Evolutionary conservation across 2,888 invertebrate genomes (phyloP), one percentile per base, ranked within the genome.

Genomic region (Machimus atricapillus): DNA sequence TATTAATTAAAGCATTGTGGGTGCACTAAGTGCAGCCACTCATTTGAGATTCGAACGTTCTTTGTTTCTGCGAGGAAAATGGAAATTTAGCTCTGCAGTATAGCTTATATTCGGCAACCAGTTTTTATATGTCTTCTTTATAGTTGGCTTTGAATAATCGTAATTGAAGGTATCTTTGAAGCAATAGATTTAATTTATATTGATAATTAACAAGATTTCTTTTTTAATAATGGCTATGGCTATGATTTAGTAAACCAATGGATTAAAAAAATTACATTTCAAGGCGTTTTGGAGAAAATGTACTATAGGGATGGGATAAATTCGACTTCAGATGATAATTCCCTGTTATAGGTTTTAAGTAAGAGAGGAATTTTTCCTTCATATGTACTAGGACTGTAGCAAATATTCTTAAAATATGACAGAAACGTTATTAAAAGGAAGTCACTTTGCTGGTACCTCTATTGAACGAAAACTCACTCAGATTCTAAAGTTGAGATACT

Each of bases 1-100:
- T 58, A 86, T 77, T 78, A 76, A 86, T 76, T 76, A 85, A 78
- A 46, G 86, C 86, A 52, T 78, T 77, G 86, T 77, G 78, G 76
- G 76, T 85, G 76, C 77, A 77, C 58, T 86, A 77, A 76, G 37
- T 76, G 52, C 34, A 74, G 76, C 23, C 19, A 66, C 19, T 23
- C 66, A 73, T 73, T 66, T 66, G 66, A 37, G 58, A 76, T 31
- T 31, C 66, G 56, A 85, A 66, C 52, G 34, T 56, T 73, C 73
- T 66, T 85, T 43, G 37, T 85, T 85, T 37, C 40, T 73, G 27
- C 12, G 19, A 66, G 66, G 66, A 66, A 66, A 66, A 66, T 66
- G 66, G 66, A 66, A 66, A 66, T 27, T 66, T 23, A 6, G n/a
- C 23, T n/a, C 19, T 66, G 14, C 27, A 66, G 66, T 58, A n/a